Conservation (phyloP, 2,113 vertebrate genomes). For the Petromus typicus region DNA sequence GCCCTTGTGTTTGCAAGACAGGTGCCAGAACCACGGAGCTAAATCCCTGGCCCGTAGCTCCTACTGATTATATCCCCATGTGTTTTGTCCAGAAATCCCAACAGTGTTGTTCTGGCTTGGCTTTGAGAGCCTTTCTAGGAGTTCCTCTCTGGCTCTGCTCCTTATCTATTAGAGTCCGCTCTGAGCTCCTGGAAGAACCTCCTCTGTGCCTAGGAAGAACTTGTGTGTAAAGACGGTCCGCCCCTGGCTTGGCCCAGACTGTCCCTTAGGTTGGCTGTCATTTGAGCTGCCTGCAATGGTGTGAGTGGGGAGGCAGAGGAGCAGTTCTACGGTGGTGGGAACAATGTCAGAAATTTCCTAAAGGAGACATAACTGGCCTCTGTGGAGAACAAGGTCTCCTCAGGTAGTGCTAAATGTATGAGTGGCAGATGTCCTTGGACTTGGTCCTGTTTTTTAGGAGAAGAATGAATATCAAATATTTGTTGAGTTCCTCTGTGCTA, state of each 20-base stretch:
- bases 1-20: no score
- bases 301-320: background rate
- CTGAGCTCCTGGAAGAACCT: background rate
- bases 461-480: conserved; percentile 38
- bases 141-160: background rate
- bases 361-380: conserved; percentile 6
- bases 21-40: no score
- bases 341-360: conserved; percentile 15
- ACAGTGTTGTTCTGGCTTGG: background rate
- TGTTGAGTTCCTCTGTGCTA: conserved; percentile 8
- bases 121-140: conserved; percentile 25
- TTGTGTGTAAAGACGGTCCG: background rate
- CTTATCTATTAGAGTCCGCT: background rate
- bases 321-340: background rate
- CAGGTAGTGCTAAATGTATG: background rate
- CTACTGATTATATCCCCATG: background rate
- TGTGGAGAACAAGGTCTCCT: background rate
- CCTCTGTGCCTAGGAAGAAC: background rate
- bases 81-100: background rate
- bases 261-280: background rate
- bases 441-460: background rate
- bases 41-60: no score
- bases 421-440: background rate
- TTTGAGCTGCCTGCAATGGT: background rate
- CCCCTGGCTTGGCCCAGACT: background rate